Base-by-base conservation (phyloP, 2,888 invertebrate genomes). In the Lochmaea capreae region DNA sequence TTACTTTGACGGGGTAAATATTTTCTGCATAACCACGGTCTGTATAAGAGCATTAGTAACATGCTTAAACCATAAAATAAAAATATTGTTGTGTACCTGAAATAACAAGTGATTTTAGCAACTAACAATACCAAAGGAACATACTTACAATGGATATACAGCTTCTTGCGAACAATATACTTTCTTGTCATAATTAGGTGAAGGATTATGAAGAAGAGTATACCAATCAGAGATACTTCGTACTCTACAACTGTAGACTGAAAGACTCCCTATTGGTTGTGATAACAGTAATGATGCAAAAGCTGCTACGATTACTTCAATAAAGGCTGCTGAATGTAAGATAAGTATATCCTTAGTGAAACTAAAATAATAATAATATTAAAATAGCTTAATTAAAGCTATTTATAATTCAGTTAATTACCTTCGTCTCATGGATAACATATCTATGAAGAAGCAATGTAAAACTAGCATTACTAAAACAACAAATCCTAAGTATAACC, bases 91-190 rank as follows among this genome's bases (percentile, higher is more conserved):
- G 97, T 96, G 87, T 97, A 97, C 82, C 97, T 97, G 89, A 89
- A 72, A 77, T 67, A 63, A 10, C 16, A 11, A 22, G 11, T 1
- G n/a, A 61, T 39, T 49, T 9, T 8, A 63, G 8, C n/a, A 26
- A 26, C 14, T 12, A 9, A 39, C 2, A 26, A 16, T 39, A 61
- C 33, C 14, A 14, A 1, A 2, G n/a, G 11, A 33, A 57, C 39
- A 33, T 59, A 90, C 93, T 91, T 90, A 98, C 96, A 99, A 88
- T 61, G 99, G 99, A 89, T 97, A 99, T 0, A 98, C 98, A 72
- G 98, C 97, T 88, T 99, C 99, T 84, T 99, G 97, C 0, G 98
- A 97, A 87, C 99, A 99, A 87, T 97, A 94, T 69, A 98, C 87
- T 18, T 93, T 94, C 76, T 92, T 91, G 73, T 94, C 94, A 87